phyloP scores from a whole-genome alignment of 2,888 invertebrate species.

The Mayetiola destructor region DNA sequence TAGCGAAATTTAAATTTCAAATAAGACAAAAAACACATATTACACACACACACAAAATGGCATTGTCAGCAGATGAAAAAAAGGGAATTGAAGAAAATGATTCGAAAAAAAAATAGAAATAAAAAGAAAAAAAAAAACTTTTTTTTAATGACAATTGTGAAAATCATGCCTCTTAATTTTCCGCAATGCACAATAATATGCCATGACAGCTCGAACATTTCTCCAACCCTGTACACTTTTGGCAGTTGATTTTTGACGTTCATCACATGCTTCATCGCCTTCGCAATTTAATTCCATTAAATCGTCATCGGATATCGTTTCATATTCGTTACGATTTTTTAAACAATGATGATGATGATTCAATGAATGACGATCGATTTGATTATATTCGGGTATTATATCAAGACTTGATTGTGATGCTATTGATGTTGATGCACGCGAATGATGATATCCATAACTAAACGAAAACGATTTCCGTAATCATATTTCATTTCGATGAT shows the following conservation, averaged over 20 bases:
- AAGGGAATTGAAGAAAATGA: too few species aligned
- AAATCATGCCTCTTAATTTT: constrained; percentile 72
- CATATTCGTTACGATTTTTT: constrained; percentile 13
- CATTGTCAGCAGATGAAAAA: too few species aligned
- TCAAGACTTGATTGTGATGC: constrained; percentile 19
- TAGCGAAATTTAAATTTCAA: too few species aligned
- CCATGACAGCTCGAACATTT: constrained; percentile 76
- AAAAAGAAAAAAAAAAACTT: too few species aligned
- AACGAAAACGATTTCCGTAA: too few species aligned
- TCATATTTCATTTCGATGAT: too few species aligned
- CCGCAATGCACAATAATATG: constrained; percentile 76
- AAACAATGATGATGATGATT: not conserved
- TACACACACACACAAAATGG: too few species aligned
- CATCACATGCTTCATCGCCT: not conserved
- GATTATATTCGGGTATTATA: constrained; percentile 14
- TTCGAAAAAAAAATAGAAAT: too few species aligned
- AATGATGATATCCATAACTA: constrained; percentile 18
- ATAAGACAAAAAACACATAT: too few species aligned
- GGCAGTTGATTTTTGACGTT: not conserved
- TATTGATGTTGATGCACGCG: constrained; percentile 18
- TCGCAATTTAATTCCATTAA: not conserved
- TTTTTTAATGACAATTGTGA: constrained; percentile 7
- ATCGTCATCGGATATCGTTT: constrained; percentile 11
- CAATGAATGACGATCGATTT: not conserved
- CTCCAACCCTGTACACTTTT: constrained; percentile 56